These are phyloP conservation scores for Acropternis orthonyx DNA, from an alignment of 2,797 vertebrate species.

Conservation along the genomic window DNA sequence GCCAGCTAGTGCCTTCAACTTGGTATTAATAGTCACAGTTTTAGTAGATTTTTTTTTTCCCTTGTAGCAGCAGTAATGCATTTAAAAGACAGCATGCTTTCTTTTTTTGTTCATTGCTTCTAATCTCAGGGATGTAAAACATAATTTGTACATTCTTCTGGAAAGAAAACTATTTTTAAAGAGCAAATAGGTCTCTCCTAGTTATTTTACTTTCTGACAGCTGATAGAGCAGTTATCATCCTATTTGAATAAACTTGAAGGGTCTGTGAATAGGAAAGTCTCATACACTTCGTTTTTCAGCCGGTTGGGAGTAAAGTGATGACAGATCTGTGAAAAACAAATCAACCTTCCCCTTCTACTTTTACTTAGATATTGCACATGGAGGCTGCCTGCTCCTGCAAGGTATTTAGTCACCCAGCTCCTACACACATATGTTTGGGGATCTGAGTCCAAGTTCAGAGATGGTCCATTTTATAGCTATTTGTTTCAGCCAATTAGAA, in stretches of 20 bases:
- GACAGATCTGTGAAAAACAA: constrained; percentile 39
- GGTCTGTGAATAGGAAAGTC: constrained; percentile 18
- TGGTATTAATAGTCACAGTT: not conserved
- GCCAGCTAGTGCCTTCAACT: not conserved
- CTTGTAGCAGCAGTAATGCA: not conserved
- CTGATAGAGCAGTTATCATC: constrained; percentile 37
- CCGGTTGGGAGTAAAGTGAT: constrained; percentile 17
- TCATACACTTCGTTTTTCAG: not conserved
- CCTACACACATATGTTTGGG: not conserved
- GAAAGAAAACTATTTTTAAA: not conserved
- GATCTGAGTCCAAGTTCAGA: not conserved
- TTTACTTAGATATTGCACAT: not conserved
- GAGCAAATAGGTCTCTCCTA: not conserved
- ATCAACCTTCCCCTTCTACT: constrained; percentile 33
- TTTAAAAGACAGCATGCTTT: constrained; percentile 33
- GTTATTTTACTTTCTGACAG: constrained; percentile 36
- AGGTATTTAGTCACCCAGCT: constrained; percentile 5
- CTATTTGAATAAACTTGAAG: constrained; percentile 45
- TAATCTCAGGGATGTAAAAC: not conserved
- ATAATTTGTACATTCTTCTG: not conserved
- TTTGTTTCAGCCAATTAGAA: not conserved
- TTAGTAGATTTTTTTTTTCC: not conserved
- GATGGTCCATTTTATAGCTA: not conserved
- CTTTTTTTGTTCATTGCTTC: not conserved
- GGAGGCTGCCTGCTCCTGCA: not conserved